Percentiles rank a stretch among this genome's conserved stretches.
Conservation (phyloP, 2,888 invertebrate genomes). For the Scelioninae gen. 2 region DNA sequence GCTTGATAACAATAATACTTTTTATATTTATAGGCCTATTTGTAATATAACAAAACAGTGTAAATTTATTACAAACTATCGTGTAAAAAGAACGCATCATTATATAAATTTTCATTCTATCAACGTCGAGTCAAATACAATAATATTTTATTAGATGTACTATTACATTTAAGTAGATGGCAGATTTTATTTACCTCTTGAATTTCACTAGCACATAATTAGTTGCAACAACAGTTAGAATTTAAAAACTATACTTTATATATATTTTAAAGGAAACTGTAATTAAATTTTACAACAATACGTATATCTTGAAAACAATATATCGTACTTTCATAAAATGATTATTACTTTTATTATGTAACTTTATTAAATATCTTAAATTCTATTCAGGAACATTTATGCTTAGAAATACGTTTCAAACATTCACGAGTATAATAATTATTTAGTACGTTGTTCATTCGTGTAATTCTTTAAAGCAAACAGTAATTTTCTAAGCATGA, state of each 20-base stretch:
- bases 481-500: constrained; percentile 43
- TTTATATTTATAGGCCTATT: constrained; percentile 42
- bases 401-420: constrained; percentile 48
- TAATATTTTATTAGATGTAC: constrained; percentile 15
- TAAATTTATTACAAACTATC: constrained; percentile 48
- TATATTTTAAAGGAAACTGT: too few species aligned
- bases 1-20: constrained; percentile 51
- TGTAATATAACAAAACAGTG: constrained; percentile 47
- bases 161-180: constrained; percentile 20
- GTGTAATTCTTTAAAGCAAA: constrained; percentile 22
- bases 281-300: constrained; percentile 39
- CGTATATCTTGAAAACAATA: constrained; percentile 18
- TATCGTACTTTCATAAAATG: constrained; percentile 36
- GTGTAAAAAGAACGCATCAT: constrained; percentile 49
- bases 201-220: constrained; percentile 5
- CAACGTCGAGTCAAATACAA: constrained; percentile 25
- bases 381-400: constrained; percentile 42
- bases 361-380: constrained; percentile 25
- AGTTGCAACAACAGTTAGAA: constrained; percentile 10
- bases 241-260: constrained; percentile 29
- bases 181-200: constrained; percentile 1
- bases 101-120: constrained; percentile 38
- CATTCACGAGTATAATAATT: constrained; percentile 43
- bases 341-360: constrained; percentile 23
- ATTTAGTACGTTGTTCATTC: constrained; percentile 39